Evolutionary conservation across 2,888 invertebrate species (phyloP).

Genomic region (Drosophila nr. medialis): DNA sequence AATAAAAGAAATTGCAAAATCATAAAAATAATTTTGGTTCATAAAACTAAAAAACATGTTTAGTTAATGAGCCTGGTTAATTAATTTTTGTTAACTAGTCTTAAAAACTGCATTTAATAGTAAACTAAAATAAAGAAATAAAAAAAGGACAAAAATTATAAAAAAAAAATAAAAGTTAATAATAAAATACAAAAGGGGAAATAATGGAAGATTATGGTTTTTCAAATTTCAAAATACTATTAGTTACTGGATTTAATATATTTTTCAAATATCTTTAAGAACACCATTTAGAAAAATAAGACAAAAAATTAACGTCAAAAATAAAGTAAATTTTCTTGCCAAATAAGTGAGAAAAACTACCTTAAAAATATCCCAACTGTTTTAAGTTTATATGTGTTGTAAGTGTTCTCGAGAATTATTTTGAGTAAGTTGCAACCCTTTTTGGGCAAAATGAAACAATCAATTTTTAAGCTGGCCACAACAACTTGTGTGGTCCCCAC

Average conservation of each 20-base stretch:
- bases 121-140: neutral
- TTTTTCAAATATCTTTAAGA: neutral
- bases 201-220: neutral
- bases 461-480: slow-evolving; percentile 22
- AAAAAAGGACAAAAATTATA: neutral
- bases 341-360: neutral
- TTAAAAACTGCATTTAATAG: neutral
- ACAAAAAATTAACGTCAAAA: neutral
- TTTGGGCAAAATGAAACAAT: slow-evolving; percentile 27
- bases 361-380: neutral
- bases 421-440: neutral
- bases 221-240: neutral
- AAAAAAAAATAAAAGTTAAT: neutral
- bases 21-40: too few species aligned
- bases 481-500: slow-evolving; percentile 57
- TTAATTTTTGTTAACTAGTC: neutral
- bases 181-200: neutral
- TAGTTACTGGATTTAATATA: neutral
- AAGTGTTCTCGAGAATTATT: neutral
- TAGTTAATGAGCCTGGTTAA: too few species aligned
- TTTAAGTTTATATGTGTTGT: neutral
- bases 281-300: neutral
- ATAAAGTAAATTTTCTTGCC: neutral
- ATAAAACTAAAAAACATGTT: too few species aligned
- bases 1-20: too few species aligned